Base-by-base conservation (phyloP, 2,113 vertebrate species). In the Thunnus thynnus region DNA sequence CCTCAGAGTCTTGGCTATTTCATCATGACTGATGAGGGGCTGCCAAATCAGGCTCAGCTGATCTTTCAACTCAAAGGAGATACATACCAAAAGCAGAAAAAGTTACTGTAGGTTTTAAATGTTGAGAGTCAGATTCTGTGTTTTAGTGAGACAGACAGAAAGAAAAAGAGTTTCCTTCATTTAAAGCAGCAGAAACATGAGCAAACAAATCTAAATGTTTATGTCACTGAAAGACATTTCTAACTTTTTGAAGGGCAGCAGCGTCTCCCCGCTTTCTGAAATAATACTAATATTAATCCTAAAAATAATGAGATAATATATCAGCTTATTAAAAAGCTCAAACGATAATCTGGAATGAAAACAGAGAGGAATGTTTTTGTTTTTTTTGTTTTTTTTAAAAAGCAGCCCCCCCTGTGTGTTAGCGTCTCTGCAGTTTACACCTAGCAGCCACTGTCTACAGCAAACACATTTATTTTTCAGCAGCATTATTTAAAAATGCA, bases 401-500 rank as follows among this genome's bases (percentile, higher is more conserved):
- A 58, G 1, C 41, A 18, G 0, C 51, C 18, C 48, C 41, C 78
- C 55, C 54, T 20, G 32, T 71, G 78, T 61, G 52, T n/a, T 30
- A 68, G 73, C 93, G 74, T 89, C 91, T 64, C 11, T 63, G 73
- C 60, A 51, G 73, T 85, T 84, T 70, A 68, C 80, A 86, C 85
- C 87, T 85, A 86, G 85, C 80, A 88, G 84, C 84, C 64, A 80
- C 80, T 18, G 58, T 75, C 61, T 56, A 57, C 77, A 66, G 83
- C 61, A 85, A 90, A 89, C 79, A 86, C 79, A 83, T 85, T 89
- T 84, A 55, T 77, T 76, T 89, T 89, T 89, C 81, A 76, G 76
- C 71, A 4, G 84, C 83, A 87, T 88, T 91, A 86, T 92, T 94
- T 92, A 91, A 91, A 94, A 94, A 94, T 94, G 93, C 93, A 93